Evolutionary conservation across 1,140 invertebrate genomes (phyloP).

Genomic region (Armadillidium nasatum): DNA sequence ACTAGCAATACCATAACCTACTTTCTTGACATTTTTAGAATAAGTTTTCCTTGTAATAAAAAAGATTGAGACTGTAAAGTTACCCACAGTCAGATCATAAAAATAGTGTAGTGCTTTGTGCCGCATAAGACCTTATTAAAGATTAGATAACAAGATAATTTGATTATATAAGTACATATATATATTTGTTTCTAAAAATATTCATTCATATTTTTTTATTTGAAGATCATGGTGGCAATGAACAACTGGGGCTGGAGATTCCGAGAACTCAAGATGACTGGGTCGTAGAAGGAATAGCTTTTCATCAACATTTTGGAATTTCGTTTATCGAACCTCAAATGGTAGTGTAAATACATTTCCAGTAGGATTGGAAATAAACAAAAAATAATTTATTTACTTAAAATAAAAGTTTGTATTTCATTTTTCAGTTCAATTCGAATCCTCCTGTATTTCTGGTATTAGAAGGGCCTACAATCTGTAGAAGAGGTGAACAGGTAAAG

Average conservation of each 20-base stretch:
- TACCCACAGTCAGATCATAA: no score
- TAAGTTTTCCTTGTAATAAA: no score
- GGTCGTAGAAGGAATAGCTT: neutral
- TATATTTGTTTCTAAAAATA: neutral
- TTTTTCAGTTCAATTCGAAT: slow-evolving; percentile 25
- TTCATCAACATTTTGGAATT: neutral
- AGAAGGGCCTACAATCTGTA: slow-evolving; percentile 30
- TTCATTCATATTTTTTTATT: neutral
- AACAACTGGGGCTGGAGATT: neutral
- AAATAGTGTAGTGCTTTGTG: no score
- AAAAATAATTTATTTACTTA: neutral
- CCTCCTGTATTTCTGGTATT: slow-evolving; percentile 31
- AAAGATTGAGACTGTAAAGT: no score
- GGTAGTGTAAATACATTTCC: neutral
- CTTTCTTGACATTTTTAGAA: no score
- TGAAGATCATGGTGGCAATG: neutral
- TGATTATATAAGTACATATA: no score
- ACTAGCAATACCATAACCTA: no score
- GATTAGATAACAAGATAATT: no score
- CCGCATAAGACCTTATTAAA: no score
- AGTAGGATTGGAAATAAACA: neutral
- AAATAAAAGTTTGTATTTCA: neutral
- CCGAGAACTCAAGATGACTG: neutral
- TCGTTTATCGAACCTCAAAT: neutral
- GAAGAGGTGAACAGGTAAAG: slow-evolving; percentile 40